Evolutionary conservation across 2,797 vertebrate species (phyloP).

Genomic region (Enteromius viviparus): DNA sequence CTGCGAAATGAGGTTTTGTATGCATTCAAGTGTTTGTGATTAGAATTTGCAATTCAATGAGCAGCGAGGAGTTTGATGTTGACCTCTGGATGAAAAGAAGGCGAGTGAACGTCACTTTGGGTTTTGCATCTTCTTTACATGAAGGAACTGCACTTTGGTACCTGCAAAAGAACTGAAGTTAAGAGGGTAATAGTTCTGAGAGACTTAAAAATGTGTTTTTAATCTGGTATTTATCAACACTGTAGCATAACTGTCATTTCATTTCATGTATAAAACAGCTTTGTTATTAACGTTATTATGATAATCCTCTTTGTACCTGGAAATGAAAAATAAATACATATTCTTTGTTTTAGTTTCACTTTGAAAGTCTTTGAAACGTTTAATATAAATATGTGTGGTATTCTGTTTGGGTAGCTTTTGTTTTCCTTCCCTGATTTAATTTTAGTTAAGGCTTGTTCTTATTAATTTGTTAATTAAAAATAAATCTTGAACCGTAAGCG

Average conservation of each 20-base stretch:
- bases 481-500: too few species aligned
- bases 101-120: background rate
- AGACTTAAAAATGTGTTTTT: slow-evolving; percentile 23
- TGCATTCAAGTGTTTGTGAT: slow-evolving; percentile 22
- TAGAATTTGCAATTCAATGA: slow-evolving; percentile 24
- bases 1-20: slow-evolving; percentile 4
- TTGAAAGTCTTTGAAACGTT: slow-evolving; percentile 9
- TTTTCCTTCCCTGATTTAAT: background rate
- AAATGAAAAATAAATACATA: slow-evolving; percentile 59
- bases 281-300: slow-evolving; percentile 52
- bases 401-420: background rate
- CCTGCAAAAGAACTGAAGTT: background rate
- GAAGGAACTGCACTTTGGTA: slow-evolving; percentile 28
- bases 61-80: slow-evolving; percentile 12
- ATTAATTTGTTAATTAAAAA: too few species aligned
- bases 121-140: slow-evolving; percentile 29
- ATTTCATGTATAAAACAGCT: slow-evolving; percentile 41
- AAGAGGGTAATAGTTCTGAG: background rate
- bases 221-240: slow-evolving; percentile 42
- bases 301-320: slow-evolving; percentile 54
- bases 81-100: slow-evolving; percentile 8
- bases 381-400: background rate
- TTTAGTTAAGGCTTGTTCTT: background rate
- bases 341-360: slow-evolving; percentile 30
- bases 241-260: slow-evolving; percentile 48